Conservation (phyloP, 2,888 invertebrate genomes). For the Phalera bucephala region DNA sequence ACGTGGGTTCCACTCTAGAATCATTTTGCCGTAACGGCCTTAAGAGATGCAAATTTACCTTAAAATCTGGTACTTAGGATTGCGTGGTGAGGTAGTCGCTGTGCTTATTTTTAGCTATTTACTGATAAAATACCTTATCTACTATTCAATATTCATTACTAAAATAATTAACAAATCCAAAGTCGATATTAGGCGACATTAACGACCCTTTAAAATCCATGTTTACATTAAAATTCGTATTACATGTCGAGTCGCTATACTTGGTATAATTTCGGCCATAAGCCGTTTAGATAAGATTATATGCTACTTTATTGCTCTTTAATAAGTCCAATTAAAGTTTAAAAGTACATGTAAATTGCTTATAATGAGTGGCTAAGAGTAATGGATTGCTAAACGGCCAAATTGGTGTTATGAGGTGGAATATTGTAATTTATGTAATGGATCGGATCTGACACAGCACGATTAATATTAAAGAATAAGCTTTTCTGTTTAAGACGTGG, state of each 20-base stretch:
- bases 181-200: not conserved
- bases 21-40: too few species aligned
- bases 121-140: too few species aligned
- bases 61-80: too few species aligned
- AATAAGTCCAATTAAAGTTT: not conserved
- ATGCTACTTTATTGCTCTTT: not conserved
- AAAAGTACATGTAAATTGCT: not conserved
- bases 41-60: too few species aligned
- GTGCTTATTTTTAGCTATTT: too few species aligned
- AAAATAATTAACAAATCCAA: not conserved
- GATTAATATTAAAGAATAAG: too few species aligned
- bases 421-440: not conserved
- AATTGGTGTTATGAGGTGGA: not conserved
- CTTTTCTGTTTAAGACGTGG: too few species aligned
- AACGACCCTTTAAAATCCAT: not conserved
- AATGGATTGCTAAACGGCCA: not conserved
- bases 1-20: too few species aligned
- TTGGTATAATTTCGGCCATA: not conserved
- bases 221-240: not conserved
- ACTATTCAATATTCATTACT: too few species aligned
- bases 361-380: not conserved
- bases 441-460: too few species aligned
- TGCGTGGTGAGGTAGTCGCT: too few species aligned
- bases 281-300: not conserved
- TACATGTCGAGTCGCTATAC: not conserved